Evolutionary conservation across 2,888 invertebrate species (phyloP).

Genomic region (Diplolepis rosae): DNA sequence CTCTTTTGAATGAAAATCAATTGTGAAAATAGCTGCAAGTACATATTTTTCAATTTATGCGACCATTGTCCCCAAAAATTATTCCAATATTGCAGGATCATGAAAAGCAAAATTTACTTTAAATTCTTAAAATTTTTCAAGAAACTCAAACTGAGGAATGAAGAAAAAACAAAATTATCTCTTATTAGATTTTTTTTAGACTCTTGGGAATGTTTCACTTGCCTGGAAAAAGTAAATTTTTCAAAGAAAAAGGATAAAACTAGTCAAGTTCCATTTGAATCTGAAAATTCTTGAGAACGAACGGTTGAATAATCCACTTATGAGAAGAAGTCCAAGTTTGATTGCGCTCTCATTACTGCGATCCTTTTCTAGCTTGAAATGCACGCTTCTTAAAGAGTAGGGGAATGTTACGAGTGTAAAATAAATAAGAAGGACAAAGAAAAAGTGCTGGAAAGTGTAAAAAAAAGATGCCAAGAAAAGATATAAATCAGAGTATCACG

Average conservation of each 20-base stretch:
- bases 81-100: too few species aligned
- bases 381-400: conserved; percentile 14
- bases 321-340: conserved; percentile 61
- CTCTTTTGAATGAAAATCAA: conserved; percentile 8
- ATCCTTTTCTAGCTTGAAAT: conserved; percentile 47
- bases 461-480: conserved; percentile 44
- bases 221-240: not conserved
- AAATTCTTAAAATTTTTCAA: too few species aligned
- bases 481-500: conserved; percentile 52
- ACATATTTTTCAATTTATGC: not conserved
- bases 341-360: conserved; percentile 59
- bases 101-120: too few species aligned
- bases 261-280: conserved; percentile 7
- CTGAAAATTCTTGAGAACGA: not conserved
- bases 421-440: conserved; percentile 30
- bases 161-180: not conserved
- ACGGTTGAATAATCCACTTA: conserved; percentile 55
- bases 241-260: not conserved
- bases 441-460: conserved; percentile 19
- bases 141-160: not conserved
- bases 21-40: not conserved
- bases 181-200: not conserved
- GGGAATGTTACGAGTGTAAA: conserved; percentile 8
- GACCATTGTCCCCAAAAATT: not conserved
- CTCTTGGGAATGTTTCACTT: not conserved